Evolutionary conservation across 2,113 vertebrate species (phyloP).

Genomic region (Larimichthys polyactis): DNA sequence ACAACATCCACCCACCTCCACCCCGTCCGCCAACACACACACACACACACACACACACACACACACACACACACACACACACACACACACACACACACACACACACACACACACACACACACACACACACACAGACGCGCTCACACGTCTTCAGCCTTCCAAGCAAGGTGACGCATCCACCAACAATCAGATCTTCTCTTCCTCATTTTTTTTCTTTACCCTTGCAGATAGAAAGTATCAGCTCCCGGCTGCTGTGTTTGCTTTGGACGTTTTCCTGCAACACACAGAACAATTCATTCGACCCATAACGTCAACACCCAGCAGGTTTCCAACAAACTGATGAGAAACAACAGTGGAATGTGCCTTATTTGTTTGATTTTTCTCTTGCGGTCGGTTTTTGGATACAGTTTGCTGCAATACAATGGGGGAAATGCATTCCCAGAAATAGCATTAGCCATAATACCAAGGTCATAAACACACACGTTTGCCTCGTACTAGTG

Average conservation of each 20-base stretch:
- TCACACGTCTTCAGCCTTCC: constrained; percentile 10
- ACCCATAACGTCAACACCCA: background rate
- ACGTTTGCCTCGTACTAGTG: constrained; percentile 5
- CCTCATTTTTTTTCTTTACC: constrained; percentile 41
- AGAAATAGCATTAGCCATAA: background rate
- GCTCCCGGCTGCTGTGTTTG: constrained; percentile 45
- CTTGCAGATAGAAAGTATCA: constrained; percentile 10
- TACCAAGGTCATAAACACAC: constrained; percentile 6
- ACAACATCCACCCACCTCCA: constrained; percentile 6
- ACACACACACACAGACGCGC: constrained; percentile 1
- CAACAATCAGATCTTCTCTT: constrained; percentile 31
- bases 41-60: constrained; percentile 1
- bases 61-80: background rate
- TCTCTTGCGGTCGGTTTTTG: background rate
- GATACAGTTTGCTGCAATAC: background rate
- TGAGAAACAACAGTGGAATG: constrained; percentile 3
- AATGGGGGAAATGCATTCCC: background rate
- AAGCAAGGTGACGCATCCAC: constrained; percentile 50
- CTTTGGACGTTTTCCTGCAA: constrained; percentile 50
- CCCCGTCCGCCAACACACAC: too few relatives aligned
- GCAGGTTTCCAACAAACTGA: constrained; percentile 1
- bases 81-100: background rate
- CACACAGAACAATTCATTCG: constrained; percentile 31
- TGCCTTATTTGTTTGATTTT: constrained; percentile 42
- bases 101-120: background rate